These are phyloP conservation scores for Sebastes miniatus DNA, from an alignment of 2,797 vertebrate genomes.

Conservation along the genomic window DNA sequence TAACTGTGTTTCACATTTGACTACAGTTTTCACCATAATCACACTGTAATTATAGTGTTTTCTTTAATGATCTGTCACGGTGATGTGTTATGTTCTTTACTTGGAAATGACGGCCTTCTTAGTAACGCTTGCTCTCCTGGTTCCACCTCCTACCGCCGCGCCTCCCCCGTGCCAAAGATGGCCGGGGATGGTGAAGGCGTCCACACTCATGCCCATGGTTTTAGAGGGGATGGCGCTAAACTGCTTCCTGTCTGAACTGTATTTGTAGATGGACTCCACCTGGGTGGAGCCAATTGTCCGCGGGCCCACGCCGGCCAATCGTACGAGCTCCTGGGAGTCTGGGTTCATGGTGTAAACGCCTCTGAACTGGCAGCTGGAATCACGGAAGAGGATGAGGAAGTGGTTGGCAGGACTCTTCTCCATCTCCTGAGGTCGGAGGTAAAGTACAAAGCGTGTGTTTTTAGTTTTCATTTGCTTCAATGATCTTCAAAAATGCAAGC, in stretches of 20 bases:
- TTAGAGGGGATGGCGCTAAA: conserved; percentile 91
- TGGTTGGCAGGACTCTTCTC: conserved; percentile 92
- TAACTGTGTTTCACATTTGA: not conserved
- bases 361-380: conserved; percentile 91
- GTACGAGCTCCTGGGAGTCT: conserved; percentile 85
- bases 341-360: conserved; percentile 87
- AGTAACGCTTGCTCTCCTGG: conserved; percentile 82
- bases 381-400: conserved; percentile 93
- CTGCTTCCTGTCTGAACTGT: conserved; percentile 93
- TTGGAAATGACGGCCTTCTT: conserved; percentile 82
- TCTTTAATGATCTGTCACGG: not conserved
- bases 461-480: not conserved
- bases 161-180: conserved; percentile 85
- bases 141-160: conserved; percentile 41
- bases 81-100: conserved; percentile 35
- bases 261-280: conserved; percentile 92
- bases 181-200: conserved; percentile 91
- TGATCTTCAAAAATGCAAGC: too few relatives aligned
- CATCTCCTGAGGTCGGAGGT: conserved; percentile 82
- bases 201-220: conserved; percentile 92
- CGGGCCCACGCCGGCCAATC: conserved; percentile 87
- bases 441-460: not conserved
- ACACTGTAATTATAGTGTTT: conserved; percentile 19
- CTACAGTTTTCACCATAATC: conserved; percentile 13
- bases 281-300: conserved; percentile 80